Percentiles rank a stretch among this genome's conserved stretches.
Conservation (phyloP, 2,797 vertebrate genomes). For the Lepilemur septentrionalis region DNA sequence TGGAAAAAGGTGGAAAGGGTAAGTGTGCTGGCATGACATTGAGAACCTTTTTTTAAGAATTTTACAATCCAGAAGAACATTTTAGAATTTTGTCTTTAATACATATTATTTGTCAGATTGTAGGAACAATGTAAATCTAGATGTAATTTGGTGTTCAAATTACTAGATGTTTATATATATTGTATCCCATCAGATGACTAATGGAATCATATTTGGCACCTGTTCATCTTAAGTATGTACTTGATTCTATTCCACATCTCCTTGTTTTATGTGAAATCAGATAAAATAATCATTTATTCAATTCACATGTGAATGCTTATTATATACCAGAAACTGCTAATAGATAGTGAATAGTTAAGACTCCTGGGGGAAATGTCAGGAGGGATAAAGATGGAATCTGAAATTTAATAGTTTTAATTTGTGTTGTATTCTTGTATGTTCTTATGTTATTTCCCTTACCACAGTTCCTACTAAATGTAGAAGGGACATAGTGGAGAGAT, state of each 20-base stretch:
- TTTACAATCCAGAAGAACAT: neutral
- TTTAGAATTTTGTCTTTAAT: neutral
- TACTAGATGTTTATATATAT: neutral
- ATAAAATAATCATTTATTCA: neutral
- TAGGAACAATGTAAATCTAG: neutral
- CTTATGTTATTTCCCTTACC: neutral
- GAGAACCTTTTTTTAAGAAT: neutral
- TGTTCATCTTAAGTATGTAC: neutral
- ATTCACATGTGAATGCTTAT: neutral
- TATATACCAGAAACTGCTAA: neutral
- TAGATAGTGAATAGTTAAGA: neutral
- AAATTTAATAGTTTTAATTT: neutral
- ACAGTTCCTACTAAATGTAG: neutral
- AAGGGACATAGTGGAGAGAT: neutral
- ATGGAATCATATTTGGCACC: neutral
- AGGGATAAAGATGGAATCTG: neutral
- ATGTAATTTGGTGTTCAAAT: neutral
- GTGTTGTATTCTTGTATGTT: neutral
- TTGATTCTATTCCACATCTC: neutral
- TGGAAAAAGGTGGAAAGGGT: neutral
- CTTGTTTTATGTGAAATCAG: conserved; percentile 13
- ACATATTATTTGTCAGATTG: neutral
- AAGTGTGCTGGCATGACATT: neutral
- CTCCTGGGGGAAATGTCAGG: neutral
- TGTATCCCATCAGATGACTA: neutral